phyloP scores from a whole-genome alignment of 2,888 invertebrate genomes.

The Deilephila elpenor region DNA sequence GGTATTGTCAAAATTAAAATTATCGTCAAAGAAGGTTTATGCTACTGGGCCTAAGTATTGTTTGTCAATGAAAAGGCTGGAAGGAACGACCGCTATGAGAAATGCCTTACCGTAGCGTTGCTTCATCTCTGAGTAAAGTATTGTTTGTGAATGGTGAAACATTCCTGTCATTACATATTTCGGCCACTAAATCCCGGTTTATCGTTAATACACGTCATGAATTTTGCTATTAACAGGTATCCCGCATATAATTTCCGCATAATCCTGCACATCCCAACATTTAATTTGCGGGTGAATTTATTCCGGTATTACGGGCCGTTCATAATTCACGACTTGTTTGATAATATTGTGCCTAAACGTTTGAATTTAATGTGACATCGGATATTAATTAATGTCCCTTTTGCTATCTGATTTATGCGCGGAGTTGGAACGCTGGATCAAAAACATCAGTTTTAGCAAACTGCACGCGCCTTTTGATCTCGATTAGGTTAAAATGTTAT shows the following conservation, averaged over 20 bases:
- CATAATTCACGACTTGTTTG: conserved; percentile 10
- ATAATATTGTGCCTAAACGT: conserved; percentile 1
- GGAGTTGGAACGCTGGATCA: neutral
- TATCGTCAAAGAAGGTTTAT: too few species aligned
- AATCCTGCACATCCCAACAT: neutral
- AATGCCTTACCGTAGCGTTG: too few species aligned
- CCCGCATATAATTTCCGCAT: neutral
- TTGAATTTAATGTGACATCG: conserved; percentile 8
- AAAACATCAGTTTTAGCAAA: too few species aligned
- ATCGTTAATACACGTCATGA: conserved; percentile 3
- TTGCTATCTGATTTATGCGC: neutral
- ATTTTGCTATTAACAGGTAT: conserved; percentile 6
- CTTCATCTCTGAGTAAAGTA: too few species aligned
- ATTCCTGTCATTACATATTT: neutral
- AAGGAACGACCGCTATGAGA: too few species aligned
- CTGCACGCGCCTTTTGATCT: too few species aligned
- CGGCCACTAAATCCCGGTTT: neutral
- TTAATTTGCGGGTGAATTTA: neutral
- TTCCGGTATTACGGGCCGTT: neutral
- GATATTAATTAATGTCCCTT: conserved; percentile 3
- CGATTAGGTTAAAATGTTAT: too few species aligned
- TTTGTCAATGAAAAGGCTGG: too few species aligned
- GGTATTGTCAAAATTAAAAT: too few species aligned
- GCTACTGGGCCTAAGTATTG: too few species aligned
- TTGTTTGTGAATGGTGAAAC: neutral